Conservation (phyloP, 2,797 vertebrate species). For the Cuculus canorus region DNA sequence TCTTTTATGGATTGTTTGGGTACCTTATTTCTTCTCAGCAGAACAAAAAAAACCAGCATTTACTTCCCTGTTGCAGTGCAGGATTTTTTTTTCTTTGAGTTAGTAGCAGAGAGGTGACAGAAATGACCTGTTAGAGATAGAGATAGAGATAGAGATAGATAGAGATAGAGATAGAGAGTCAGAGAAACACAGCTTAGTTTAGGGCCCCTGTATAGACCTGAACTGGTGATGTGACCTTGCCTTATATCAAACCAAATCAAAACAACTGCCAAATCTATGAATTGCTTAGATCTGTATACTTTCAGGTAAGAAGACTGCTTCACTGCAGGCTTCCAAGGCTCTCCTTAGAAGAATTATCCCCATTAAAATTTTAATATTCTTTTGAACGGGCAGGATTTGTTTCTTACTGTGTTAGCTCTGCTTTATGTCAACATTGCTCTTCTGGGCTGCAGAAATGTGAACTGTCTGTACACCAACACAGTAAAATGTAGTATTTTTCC, state of each 20-base stretch:
- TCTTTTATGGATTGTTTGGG: not conserved
- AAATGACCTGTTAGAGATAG: not conserved
- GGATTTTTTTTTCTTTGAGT: not conserved
- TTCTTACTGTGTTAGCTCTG: not conserved
- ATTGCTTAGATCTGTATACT: not conserved
- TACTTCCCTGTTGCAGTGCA: not conserved
- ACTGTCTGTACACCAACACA: not conserved
- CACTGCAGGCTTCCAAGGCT: not conserved
- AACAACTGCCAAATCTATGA: not conserved
- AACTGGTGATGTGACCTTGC: not conserved
- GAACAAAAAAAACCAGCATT: not conserved
- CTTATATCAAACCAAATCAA: not conserved
- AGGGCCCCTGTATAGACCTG: not conserved
- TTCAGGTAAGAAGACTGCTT: not conserved
- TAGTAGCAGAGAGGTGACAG: not conserved
- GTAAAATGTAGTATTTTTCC: not conserved
- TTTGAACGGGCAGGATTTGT: not conserved
- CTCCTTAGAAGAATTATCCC: not conserved
- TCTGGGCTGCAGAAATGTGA: not conserved
- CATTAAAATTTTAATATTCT: not conserved
- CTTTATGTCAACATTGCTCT: not conserved
- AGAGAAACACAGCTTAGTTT: not conserved
- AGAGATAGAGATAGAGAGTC: not conserved
- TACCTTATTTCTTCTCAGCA: not conserved
- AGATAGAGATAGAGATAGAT: not conserved